These are phyloP conservation scores for Argyresthia albistria DNA, from an alignment of 2,888 invertebrate genomes.

Conservation along the genomic window DNA sequence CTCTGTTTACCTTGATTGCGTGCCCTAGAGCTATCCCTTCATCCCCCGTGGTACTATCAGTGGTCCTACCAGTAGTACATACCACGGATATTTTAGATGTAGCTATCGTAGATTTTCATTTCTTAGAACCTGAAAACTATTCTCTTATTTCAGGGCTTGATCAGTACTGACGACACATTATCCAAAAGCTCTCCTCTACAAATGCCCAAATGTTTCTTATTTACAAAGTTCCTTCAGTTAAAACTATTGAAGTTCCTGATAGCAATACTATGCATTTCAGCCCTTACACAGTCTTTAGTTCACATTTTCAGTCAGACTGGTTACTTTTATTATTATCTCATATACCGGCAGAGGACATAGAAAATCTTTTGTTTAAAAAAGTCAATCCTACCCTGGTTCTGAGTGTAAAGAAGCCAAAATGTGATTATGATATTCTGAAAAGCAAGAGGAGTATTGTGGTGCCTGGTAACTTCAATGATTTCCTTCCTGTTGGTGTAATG, in stretches of 20 bases:
- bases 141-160: too few relatives aligned
- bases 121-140: too few relatives aligned
- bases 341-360: constrained; percentile 26
- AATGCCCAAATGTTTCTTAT: constrained; percentile 35
- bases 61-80: too few relatives aligned
- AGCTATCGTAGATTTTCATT: too few relatives aligned
- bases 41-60: too few relatives aligned
- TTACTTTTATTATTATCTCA: constrained; percentile 27
- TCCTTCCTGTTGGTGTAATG: constrained; percentile 11
- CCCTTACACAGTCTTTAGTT: not conserved
- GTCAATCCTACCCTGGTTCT: constrained; percentile 24
- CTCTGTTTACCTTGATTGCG: too few relatives aligned
- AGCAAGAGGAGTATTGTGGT: constrained; percentile 19
- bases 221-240: constrained; percentile 27
- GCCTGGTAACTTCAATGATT: constrained; percentile 25
- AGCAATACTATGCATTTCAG: constrained; percentile 7
- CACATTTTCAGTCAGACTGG: not conserved
- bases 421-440: constrained; percentile 40
- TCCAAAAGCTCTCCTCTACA: constrained; percentile 3
- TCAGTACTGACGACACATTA: too few relatives aligned
- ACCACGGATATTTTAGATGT: too few relatives aligned
- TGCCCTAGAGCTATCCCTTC: too few relatives aligned
- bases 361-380: constrained; percentile 24
- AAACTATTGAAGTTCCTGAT: constrained; percentile 16
- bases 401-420: constrained; percentile 25